Evolutionary conservation across 2,797 vertebrate species (phyloP).

Genomic region (Phrynocephalus guinanensis): DNA sequence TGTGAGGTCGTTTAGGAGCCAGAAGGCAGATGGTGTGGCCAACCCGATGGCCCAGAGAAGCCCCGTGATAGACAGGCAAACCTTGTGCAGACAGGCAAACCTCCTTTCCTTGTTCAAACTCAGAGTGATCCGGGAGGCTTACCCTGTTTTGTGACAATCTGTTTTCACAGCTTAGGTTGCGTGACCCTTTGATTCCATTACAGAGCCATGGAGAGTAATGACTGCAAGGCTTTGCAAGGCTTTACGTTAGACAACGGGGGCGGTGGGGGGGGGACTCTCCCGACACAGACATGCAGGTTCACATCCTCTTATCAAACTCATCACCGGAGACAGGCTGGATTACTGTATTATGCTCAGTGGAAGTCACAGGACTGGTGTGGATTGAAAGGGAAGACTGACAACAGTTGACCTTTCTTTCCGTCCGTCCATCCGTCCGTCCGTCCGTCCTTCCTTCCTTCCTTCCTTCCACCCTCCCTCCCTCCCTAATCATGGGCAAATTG

Average conservation of each 20-base stretch:
- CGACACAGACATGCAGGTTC: background rate
- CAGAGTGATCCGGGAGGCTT: background rate
- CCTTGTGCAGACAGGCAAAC: no score
- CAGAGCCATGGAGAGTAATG: background rate
- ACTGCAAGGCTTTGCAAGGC: background rate
- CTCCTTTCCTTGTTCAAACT: background rate
- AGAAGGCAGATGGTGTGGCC: no score
- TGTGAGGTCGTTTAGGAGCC: no score
- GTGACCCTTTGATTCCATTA: background rate
- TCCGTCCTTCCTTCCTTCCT: background rate
- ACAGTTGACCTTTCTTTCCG: background rate
- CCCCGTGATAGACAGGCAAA: no score
- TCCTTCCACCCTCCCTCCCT: background rate
- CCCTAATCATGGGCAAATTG: background rate
- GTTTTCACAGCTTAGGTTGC: background rate
- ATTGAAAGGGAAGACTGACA: background rate
- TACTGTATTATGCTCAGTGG: background rate
- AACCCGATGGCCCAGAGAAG: no score
- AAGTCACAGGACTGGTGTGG: background rate
- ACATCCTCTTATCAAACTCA: conserved; percentile 2
- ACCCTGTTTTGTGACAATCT: background rate
- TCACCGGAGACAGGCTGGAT: background rate
- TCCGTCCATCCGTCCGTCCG: background rate
- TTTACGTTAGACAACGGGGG: background rate
- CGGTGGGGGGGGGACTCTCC: background rate